Conservation (phyloP, 2,888 invertebrate species). For the Cremastinae sp. region DNA sequence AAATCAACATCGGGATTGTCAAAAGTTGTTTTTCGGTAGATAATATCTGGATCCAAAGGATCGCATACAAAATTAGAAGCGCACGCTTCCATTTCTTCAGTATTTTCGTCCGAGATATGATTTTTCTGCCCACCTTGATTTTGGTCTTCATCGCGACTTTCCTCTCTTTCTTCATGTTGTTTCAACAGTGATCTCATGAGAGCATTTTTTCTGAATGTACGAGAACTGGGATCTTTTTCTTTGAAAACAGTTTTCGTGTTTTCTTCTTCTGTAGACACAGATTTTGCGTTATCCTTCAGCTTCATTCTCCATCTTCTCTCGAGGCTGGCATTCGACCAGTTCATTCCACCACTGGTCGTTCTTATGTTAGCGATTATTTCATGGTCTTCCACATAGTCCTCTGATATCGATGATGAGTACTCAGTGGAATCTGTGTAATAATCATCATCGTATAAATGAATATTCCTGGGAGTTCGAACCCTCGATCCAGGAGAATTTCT, state of each 20-base stretch:
- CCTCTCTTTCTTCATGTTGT: neutral
- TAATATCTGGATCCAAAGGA: conserved; percentile 42
- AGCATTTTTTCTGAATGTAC: conserved; percentile 25
- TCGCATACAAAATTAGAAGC: conserved; percentile 28
- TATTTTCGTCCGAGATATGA: neutral
- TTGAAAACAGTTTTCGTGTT: neutral
- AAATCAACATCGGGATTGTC: conserved; percentile 24
- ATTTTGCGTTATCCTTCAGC: neutral
- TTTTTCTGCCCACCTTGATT: neutral
- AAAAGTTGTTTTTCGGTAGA: conserved; percentile 26
- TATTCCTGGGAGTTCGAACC: neutral
- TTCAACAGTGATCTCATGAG: conserved; percentile 20
- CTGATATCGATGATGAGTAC: conserved; percentile 1
- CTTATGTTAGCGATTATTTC: conserved; percentile 24
- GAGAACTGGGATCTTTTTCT: neutral
- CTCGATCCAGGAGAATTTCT: neutral
- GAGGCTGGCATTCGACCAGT: conserved; percentile 18
- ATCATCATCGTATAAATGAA: conserved; percentile 15
- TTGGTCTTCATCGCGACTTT: neutral
- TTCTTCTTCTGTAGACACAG: neutral
- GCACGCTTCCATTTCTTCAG: conserved; percentile 11
- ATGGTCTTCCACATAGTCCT: neutral
- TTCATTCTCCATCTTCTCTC: conserved; percentile 14
- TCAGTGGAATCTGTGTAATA: neutral
- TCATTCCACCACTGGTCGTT: neutral